Base-by-base conservation (phyloP, 2,888 invertebrate genomes). In the Apantesis nais region DNA sequence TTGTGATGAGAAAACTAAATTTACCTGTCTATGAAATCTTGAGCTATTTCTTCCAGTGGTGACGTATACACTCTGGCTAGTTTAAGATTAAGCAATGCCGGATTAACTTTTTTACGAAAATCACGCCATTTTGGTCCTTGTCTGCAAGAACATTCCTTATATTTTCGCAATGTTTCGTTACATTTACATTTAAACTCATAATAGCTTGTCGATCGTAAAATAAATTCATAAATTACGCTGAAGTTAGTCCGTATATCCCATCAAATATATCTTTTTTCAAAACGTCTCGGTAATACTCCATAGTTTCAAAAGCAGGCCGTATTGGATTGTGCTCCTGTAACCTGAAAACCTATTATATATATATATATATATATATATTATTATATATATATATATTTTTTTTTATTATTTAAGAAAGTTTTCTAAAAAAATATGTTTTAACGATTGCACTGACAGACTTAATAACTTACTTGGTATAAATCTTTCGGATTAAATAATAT, bases 111-210 rank as follows among this genome's bases (percentile, higher is more conserved):
- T 0, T 96, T 95, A 31, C 97, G 94, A 76, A 97, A 95, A 67
- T 96, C 93, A 60, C 96, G 95, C 97, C 97, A 97, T 77, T 96
- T 93, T n/a, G 96, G 93, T 0, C 97, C 97, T 88, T 97, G 96
- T 7, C 96, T 96, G 79, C 31, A 66, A 66, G 25, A 52, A 52
- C 16, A 60, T 25, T 64, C 0, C 16, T 44, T 19, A 66, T 9
- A 44, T 25, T 55, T n/a, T 39, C 0, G 0, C 1, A 25, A 2
- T n/a, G 22, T n/a, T 39, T 22, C 7, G 2, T 1, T 29, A 29
- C 22, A 48, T 8, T 62, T 62, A 37, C 11, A 9, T 34, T 34
- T 85, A 93, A 93, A 89, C 90, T 37, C 79, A 79, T 3, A 91
- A 86, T 80, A 90, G 85, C 48, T 93, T 93, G 52, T 88, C 85